Evolutionary conservation across 2,888 invertebrate genomes (phyloP).

Genomic region (Mythimna albipuncta): DNA sequence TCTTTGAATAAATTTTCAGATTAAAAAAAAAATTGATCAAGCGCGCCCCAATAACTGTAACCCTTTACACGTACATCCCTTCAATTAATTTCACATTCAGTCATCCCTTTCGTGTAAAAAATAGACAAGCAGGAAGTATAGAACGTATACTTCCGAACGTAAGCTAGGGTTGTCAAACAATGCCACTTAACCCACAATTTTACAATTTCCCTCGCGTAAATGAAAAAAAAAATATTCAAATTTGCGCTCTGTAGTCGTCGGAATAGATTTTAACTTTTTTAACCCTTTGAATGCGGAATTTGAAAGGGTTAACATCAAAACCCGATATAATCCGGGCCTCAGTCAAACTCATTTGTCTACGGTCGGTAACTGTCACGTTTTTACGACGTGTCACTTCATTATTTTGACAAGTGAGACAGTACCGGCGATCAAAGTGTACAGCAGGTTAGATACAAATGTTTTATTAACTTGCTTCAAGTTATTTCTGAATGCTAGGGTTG

Average conservation of each 20-base stretch:
- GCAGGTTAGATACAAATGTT: slow-evolving; percentile 62
- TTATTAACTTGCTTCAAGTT: slow-evolving; percentile 57
- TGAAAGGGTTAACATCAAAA: slow-evolving; percentile 68
- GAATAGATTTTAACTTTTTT: slow-evolving; percentile 61
- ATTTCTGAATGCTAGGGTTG: slow-evolving; percentile 50
- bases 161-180: slow-evolving; percentile 78
- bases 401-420: slow-evolving; percentile 81
- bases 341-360: slow-evolving; percentile 77
- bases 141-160: slow-evolving; percentile 73
- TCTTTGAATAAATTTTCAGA: neutral
- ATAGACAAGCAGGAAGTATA: slow-evolving; percentile 82
- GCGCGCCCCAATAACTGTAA: slow-evolving; percentile 74
- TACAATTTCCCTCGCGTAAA: slow-evolving; percentile 53
- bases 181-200: slow-evolving; percentile 74
- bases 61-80: slow-evolving; percentile 80
- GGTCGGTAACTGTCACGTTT: slow-evolving; percentile 78
- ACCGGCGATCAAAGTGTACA: slow-evolving; percentile 63
- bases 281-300: slow-evolving; percentile 50
- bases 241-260: slow-evolving; percentile 61
- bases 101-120: slow-evolving; percentile 79
- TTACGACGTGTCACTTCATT: slow-evolving; percentile 80
- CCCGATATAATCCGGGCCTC: slow-evolving; percentile 77
- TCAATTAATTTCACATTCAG: slow-evolving; percentile 88
- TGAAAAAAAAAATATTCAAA: slow-evolving; percentile 46
- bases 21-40: slow-evolving; percentile 46